A percentile compares a stretch with the other conserved stretches of the same genome.
These are phyloP conservation scores for Boloria euphrosyne DNA, from an alignment of 2,888 invertebrate genomes.

Conservation along the genomic window DNA sequence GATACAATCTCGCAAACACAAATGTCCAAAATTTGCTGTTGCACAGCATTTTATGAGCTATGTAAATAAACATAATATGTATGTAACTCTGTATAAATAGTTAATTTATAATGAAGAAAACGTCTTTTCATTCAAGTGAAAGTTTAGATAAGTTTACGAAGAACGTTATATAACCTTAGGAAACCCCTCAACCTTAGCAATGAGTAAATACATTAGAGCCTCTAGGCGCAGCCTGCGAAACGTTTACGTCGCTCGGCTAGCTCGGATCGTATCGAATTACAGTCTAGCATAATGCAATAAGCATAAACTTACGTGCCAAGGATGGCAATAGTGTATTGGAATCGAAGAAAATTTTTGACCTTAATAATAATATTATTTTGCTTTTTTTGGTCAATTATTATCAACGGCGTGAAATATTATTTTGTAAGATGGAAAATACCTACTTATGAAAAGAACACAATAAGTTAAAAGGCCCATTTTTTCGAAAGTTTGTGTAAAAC, in stretches of 20 bases:
- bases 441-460: too few relatives aligned
- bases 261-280: conserved; percentile 35
- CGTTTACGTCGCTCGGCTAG: conserved; percentile 33
- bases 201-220: conserved; percentile 18
- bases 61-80: background rate
- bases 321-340: conserved; percentile 5
- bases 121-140: background rate
- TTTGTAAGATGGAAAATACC: too few relatives aligned
- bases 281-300: conserved; percentile 38
- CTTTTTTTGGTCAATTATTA: background rate
- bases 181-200: conserved; percentile 11
- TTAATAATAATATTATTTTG: background rate
- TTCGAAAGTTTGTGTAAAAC: too few relatives aligned
- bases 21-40: conserved; percentile 26
- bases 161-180: conserved; percentile 3
- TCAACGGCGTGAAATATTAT: too few relatives aligned
- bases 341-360: conserved; percentile 4
- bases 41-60: conserved; percentile 18
- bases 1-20: conserved; percentile 52
- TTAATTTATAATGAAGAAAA: background rate
- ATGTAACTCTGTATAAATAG: background rate
- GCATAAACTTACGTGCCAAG: conserved; percentile 24
- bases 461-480: too few relatives aligned
- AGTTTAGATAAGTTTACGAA: background rate
- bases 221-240: conserved; percentile 23